Evolutionary conservation across 2,797 vertebrate species (phyloP).

Genomic region (Dendrocincla tyrannina): DNA sequence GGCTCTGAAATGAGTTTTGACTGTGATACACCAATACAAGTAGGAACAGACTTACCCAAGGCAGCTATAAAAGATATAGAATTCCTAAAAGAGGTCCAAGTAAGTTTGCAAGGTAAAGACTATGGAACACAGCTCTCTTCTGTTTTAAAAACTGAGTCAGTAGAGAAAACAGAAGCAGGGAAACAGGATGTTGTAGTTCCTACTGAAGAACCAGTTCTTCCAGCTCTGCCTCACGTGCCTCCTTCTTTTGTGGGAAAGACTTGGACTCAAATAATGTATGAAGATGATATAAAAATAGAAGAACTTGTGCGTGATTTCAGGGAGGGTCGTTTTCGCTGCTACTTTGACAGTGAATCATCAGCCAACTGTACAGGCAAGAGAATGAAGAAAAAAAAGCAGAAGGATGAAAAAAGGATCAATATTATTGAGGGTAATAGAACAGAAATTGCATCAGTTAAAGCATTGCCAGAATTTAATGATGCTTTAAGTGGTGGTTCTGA

Average conservation of each 20-base stretch:
- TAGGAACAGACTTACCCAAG: conserved; percentile 61
- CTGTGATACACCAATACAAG: conserved; percentile 82
- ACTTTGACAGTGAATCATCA: conserved; percentile 85
- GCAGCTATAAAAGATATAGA: conserved; percentile 71
- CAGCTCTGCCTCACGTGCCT: conserved; percentile 82
- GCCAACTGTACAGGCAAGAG: conserved; percentile 71
- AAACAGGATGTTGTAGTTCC: background rate
- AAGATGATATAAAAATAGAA: conserved; percentile 87
- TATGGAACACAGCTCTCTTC: conserved; percentile 80
- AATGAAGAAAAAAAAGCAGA: conserved; percentile 50
- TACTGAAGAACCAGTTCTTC: conserved; percentile 79
- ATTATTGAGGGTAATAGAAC: background rate
- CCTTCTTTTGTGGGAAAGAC: conserved; percentile 88
- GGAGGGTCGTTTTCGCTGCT: conserved; percentile 82
- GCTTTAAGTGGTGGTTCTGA: conserved; percentile 52
- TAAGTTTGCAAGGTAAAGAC: conserved; percentile 81
- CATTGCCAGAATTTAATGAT: conserved; percentile 67
- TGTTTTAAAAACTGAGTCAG: conserved; percentile 63
- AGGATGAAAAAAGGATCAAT: conserved; percentile 51
- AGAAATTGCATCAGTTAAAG: conserved; percentile 24
- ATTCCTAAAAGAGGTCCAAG: conserved; percentile 77
- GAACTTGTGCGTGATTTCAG: conserved; percentile 85
- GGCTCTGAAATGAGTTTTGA: conserved; percentile 78
- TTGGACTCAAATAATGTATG: conserved; percentile 86
- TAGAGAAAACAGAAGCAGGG: background rate